Conservation (phyloP, 2,888 invertebrate genomes). For the Adela reaumurella region DNA sequence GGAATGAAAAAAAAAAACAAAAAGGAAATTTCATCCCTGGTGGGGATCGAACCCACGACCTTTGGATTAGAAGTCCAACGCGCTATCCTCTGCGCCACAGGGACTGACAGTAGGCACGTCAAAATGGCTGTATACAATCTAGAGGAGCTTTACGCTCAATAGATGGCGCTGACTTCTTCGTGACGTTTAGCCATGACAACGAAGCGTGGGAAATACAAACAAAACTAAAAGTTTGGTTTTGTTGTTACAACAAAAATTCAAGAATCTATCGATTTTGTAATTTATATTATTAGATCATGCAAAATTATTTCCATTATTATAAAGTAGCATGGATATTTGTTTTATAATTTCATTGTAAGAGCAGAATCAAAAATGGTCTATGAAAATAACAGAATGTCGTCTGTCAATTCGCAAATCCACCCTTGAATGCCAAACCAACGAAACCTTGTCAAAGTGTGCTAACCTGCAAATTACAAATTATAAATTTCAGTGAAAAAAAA, state of each 20-base stretch:
- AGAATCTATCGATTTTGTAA: too few species aligned
- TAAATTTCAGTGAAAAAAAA: too few species aligned
- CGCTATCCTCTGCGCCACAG: conserved; percentile 87
- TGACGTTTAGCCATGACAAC: not conserved
- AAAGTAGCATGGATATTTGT: not conserved
- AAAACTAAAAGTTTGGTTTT: too few species aligned
- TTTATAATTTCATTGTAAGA: conserved; percentile 1
- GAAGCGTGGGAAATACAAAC: not conserved
- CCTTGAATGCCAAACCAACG: too few species aligned
- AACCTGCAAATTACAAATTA: too few species aligned
- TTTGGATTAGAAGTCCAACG: conserved; percentile 89
- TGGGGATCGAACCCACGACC: conserved; percentile 86
- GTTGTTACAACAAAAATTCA: too few species aligned
- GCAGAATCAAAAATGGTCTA: too few species aligned
- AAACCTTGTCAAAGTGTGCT: too few species aligned
- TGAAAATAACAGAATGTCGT: too few species aligned
- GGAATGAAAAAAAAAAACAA: conserved; percentile 9
- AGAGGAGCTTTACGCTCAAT: not conserved
- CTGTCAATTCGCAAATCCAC: too few species aligned
- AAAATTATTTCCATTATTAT: not conserved
- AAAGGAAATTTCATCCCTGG: conserved; percentile 60
- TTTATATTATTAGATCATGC: too few species aligned
- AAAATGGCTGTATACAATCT: conserved; percentile 20
- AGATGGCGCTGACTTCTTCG: not conserved
- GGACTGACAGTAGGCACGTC: conserved; percentile 38